Percentiles rank a stretch among this genome's conserved stretches.
Conservation (phyloP, 2,113 vertebrate genomes). For the Orcinus orca region DNA sequence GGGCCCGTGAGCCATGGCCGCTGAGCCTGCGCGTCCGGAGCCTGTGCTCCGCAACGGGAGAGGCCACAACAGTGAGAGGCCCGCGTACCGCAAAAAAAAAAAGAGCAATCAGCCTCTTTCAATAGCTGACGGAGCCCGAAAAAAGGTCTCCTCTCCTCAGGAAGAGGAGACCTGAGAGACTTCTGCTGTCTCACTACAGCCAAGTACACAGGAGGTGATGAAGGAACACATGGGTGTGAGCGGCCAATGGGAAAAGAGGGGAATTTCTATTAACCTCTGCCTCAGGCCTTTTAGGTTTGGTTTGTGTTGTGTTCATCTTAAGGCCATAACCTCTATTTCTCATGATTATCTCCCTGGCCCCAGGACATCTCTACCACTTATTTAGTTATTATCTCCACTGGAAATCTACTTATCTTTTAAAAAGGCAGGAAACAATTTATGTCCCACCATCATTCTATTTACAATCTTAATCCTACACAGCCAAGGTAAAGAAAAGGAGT, state of each 20-base stretch:
- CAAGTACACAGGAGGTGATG: fast-evolving
- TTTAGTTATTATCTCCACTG: neutral
- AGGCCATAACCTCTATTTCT: neutral
- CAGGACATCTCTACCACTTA: neutral
- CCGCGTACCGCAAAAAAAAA: no score
- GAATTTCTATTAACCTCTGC: neutral
- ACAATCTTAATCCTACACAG: neutral
- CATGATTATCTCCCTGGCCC: neutral
- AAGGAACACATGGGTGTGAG: neutral
- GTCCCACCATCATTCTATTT: neutral
- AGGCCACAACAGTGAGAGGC: no score
- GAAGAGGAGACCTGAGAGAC: neutral
- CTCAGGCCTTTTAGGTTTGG: neutral
- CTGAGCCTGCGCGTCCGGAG: no score
- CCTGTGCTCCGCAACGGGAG: no score
- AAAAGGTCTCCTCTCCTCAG: neutral
- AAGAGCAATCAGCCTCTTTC: neutral
- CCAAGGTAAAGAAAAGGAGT: neutral
- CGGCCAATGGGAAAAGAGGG: neutral
- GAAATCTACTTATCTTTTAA: constrained; percentile 32
- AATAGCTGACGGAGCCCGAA: neutral
- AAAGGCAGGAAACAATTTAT: constrained; percentile 13
- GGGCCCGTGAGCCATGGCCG: no score
- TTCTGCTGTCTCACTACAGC: fast-evolving
- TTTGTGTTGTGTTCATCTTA: neutral